phyloP scores from a whole-genome alignment of 2,888 invertebrate genomes.

The Drosophila subsilvestris region DNA sequence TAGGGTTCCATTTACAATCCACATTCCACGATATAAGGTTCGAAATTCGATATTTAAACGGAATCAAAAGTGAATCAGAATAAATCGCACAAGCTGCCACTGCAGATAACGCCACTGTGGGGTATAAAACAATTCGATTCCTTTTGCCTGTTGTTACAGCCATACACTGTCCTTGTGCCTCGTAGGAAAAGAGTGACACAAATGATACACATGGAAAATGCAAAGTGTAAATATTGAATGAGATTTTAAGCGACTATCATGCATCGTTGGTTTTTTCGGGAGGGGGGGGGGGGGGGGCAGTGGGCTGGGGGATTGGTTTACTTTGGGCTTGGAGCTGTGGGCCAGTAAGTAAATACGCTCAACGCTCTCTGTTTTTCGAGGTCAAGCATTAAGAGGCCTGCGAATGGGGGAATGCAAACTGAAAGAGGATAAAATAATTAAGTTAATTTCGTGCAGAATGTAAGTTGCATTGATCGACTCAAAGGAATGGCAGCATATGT shows the following conservation, averaged over 20 bases:
- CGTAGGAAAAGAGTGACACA: constrained; percentile 44
- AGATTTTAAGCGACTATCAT: constrained; percentile 72
- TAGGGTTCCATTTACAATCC: background rate
- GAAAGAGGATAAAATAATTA: constrained; percentile 45
- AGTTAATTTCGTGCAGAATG: constrained; percentile 33
- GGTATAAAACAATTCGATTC: background rate
- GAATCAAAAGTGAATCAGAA: background rate
- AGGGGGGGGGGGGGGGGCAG: too few species aligned
- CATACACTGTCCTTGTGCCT: background rate
- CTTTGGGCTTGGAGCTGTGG: constrained; percentile 28
- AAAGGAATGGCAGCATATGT: constrained; percentile 9
- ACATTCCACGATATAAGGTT: too few species aligned
- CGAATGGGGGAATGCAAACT: constrained; percentile 8
- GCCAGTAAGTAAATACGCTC: constrained; percentile 26
- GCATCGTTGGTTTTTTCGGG: constrained; percentile 48
- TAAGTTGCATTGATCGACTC: constrained; percentile 31
- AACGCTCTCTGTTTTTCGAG: constrained; percentile 33
- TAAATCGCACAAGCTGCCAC: accelerated
- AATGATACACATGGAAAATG: constrained; percentile 60
- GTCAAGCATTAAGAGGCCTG: constrained; percentile 24
- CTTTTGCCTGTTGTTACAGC: too few species aligned
- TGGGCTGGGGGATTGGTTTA: background rate
- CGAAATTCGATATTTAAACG: background rate
- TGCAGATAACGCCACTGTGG: background rate
- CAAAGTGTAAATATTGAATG: constrained; percentile 74